Conservation (phyloP, 2,888 invertebrate genomes). For the Folsomia candida region DNA sequence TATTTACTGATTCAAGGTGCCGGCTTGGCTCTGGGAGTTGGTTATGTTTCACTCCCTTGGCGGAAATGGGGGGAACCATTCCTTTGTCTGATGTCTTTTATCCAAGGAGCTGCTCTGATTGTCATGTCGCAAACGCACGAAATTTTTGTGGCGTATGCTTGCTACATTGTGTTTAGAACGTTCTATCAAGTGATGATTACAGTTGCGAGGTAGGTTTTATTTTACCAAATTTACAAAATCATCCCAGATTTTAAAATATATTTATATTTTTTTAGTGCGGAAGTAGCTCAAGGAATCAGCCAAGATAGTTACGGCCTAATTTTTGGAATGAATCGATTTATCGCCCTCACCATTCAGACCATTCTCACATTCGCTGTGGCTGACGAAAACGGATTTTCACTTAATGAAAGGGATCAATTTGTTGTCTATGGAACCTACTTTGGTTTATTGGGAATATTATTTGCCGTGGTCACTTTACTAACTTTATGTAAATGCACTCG, state of each 20-base stretch:
- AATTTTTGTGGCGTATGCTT: constrained; percentile 27
- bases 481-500: too few species aligned
- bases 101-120: constrained; percentile 28
- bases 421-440: constrained; percentile 34
- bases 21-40: constrained; percentile 25
- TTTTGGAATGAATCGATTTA: constrained; percentile 82
- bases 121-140: constrained; percentile 29
- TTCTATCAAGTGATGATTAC: constrained; percentile 40
- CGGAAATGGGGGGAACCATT: constrained; percentile 32
- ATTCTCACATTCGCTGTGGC: constrained; percentile 69
- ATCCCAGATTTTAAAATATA: background rate
- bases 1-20: constrained; percentile 18
- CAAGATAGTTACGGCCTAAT: constrained; percentile 84
- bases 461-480: too few species aligned
- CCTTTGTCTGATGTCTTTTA: constrained; percentile 21
- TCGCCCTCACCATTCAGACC: constrained; percentile 75
- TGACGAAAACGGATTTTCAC: constrained; percentile 53
- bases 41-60: constrained; percentile 24
- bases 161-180: constrained; percentile 29
- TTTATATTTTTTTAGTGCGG: constrained; percentile 63
- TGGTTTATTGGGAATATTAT: constrained; percentile 17
- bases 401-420: constrained; percentile 61
- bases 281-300: constrained; percentile 75
- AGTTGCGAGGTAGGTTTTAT: constrained; percentile 27
- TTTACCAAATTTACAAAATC: background rate